Evolutionary conservation across 2,113 vertebrate species (phyloP), one percentile per base, ranked within the genome.

Genomic region (Notiomystis cincta): DNA sequence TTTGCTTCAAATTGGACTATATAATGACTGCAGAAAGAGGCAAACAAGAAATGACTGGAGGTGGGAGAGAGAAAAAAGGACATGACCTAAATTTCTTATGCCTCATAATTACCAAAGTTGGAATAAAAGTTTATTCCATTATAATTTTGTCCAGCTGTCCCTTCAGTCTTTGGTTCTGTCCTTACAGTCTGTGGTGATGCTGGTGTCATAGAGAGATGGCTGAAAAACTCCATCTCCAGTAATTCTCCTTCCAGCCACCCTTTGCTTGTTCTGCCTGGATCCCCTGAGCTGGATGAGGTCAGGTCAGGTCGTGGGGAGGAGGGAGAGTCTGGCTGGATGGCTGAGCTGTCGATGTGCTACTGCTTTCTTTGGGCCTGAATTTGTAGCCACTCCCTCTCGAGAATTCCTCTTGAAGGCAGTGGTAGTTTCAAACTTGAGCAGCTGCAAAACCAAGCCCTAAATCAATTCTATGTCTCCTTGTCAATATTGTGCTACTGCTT

Each of bases 341-440:
- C 47, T 18, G 31, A 94, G 79, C 76, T 88, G 54, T 73, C 9
- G 0, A 35, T 57, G 81, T 81, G 64, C 90, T 70, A 47, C 78
- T 96, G 95, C 78, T 96, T 96, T 95, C 78, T 95, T 96, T 96
- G 96, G 83, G 66, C n/a, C 58, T 67, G 83, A 85, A 86, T 92
- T 76, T 71, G 51, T 80, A 86, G 60, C 64, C 87, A 80, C 88
- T 89, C 75, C 94, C 92, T 94, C 72, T 69, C 37, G 83, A 96
- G 91, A 85, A 73, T 90, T 93, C 65, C 61, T 67, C 35, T 50
- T 69, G 42, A 51, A 89, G 66, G 61, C 40, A 65, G 27, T 35
- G 61, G 57, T 8, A 56, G 80, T 73, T 90, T 87, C 86, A 75
- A 92, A 84, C 72, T 57, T 51, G 15, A 91, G 50, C 86, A 95